A percentile compares a stretch with the other conserved stretches of the same genome.
Conservation (phyloP, 1,140 invertebrate species). For the Plodia interpunctella region DNA sequence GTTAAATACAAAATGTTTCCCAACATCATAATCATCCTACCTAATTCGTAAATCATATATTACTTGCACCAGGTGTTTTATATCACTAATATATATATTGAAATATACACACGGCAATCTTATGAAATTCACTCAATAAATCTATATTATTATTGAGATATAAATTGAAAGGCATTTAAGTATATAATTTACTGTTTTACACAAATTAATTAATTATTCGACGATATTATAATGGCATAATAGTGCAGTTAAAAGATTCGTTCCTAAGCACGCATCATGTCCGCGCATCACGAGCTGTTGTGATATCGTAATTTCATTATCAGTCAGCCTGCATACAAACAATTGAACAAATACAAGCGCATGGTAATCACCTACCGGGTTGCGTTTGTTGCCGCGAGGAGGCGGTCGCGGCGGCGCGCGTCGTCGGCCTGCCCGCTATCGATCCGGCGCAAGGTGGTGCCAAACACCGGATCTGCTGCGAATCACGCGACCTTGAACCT, state of each 20-base stretch:
- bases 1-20: conserved; percentile 28
- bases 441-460: conserved; percentile 46
- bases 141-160: not conserved
- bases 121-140: not conserved
- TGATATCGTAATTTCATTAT: conserved; percentile 18
- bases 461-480: conserved; percentile 35
- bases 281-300: conserved; percentile 1
- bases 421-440: conserved; percentile 50
- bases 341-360: not conserved
- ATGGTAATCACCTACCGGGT: conserved; percentile 33
- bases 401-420: conserved; percentile 48
- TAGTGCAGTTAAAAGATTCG: too few species aligned
- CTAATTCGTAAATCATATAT: conserved; percentile 11
- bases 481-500: conserved; percentile 51
- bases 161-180: too few species aligned
- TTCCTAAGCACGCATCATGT: too few species aligned
- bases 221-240: too few species aligned
- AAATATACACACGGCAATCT: not conserved
- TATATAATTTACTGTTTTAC: too few species aligned
- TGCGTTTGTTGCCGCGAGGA: conserved; percentile 24
- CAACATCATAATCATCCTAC: not conserved
- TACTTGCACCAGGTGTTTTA: conserved; percentile 11
- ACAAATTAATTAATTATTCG: too few species aligned
- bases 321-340: conserved; percentile 23
- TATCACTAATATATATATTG: not conserved